A percentile compares a stretch with the other conserved stretches of the same genome.
Conservation (phyloP, 23 tunicate species). For the Pegea sp. region DNA sequence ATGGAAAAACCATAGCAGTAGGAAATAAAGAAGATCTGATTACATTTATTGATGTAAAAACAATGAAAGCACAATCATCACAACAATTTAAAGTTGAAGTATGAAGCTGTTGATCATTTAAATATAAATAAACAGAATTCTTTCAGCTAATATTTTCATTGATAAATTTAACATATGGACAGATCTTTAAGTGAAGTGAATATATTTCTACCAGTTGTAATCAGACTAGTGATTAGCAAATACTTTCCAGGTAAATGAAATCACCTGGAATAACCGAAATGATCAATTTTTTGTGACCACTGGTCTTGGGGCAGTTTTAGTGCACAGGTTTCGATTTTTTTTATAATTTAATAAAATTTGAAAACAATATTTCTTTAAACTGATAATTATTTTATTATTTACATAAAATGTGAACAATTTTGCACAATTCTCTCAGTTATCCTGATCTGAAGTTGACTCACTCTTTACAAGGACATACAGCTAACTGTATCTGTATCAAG, state of each 20-base stretch:
- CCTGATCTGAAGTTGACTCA: constrained; percentile 71
- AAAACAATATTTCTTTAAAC: not conserved
- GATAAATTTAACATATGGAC: not conserved
- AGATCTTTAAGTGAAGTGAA: not conserved
- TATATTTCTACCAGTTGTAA: not conserved
- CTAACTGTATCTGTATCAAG: constrained; percentile 93
- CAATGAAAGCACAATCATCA: constrained; percentile 44
- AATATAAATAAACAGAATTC: not conserved
- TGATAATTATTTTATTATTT: not conserved
- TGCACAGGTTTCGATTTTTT: constrained; percentile 63
- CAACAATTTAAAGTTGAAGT: constrained; percentile 99
- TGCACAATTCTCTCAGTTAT: constrained; percentile 61
- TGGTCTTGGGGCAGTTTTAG: constrained; percentile 73
- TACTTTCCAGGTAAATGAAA: constrained; percentile 76
- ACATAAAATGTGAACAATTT: not conserved
- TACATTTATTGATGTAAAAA: constrained; percentile 82
- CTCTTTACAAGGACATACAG: constrained; percentile 84
- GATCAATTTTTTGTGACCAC: constrained; percentile 93
- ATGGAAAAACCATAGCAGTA: constrained; percentile 87
- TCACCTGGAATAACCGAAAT: constrained; percentile 84
- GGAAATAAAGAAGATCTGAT: constrained; percentile 98
- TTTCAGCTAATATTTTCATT: not conserved
- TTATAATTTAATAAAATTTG: not conserved
- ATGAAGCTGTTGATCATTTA: not conserved
- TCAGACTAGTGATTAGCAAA: too few species aligned